Evolutionary conservation across 2,113 vertebrate genomes (phyloP), one percentile per base, ranked within the genome.

Genomic region (Pagrus major): DNA sequence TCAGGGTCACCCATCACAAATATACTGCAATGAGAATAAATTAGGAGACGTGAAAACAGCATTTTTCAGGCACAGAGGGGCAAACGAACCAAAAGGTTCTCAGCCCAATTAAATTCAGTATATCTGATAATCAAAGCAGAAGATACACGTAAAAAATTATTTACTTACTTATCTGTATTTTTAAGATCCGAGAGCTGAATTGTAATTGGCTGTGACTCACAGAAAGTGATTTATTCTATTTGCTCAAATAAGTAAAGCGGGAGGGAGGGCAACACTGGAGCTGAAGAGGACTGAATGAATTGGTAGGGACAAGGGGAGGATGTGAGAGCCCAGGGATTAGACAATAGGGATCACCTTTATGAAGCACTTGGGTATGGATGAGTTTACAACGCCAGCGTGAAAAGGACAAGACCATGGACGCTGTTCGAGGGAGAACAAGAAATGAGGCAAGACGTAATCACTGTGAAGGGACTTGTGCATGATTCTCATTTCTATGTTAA

Each of bases 401-500:
- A 76, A 78, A 90, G 64, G 51, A 83, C 56, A 44, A 42, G 51
- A 49, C 15, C 37, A 20, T 16, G 35, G 25, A 39, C 25, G 12
- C 41, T 15, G 12, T 46, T 60, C 41, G 23, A 65, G 55, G 54
- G 37, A 51, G 20, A 66, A 41, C 25, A 29, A 25, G 75, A 72
- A 52, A 0, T 31, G 64, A 71, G 65, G 56, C 3, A 46, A 37
- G 35, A 54, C 6, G 23, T 72, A 89, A 91, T 93, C 72, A 8
- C 75, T 21, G 55, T 83, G 73, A 61, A 83, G 83, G 79, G 92
- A 93, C 89, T 93, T 93, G 81, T 84, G 70, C 93, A 94, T 94
- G 93, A 87, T 90, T 94, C 91, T 93, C 91, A 95, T 95, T 94
- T 93, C 89, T 93, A 93, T 95, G 93, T 86, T 90, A 94, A 95